Evolutionary conservation across 2,797 vertebrate genomes (phyloP), one percentile per base, ranked within the genome.

Genomic region (Eutrigla gurnardus): DNA sequence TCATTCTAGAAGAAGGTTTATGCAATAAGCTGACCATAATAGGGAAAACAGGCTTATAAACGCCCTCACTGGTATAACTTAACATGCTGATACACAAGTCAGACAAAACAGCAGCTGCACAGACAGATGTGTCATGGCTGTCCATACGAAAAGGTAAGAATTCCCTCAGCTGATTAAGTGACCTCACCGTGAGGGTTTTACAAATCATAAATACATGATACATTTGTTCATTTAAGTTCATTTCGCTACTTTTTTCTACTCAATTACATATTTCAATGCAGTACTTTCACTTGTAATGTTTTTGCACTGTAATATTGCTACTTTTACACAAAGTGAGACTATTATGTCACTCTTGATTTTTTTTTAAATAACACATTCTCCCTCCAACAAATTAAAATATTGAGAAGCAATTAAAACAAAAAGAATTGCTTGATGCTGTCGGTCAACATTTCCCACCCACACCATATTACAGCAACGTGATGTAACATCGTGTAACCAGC

Each of bases 31-130:
- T 54, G 6, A 67, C 36, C 2, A 58, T 42, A 35, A 63, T 33
- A 40, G 61, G 11, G 68, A 40, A 73, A 63, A 40, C 37, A 11
- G 12, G 35, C 46, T 43, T 8, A 43, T 73, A 39, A 68, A 52
- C 65, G 17, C 18, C 25, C 3, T 65, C 2, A 15, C 25, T 53
- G 11, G 10, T 36, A 25, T 49, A 15, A 59, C 14, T 42, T 33
- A 11, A 46, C 12, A 65, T 15, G n/a, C 9, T 42, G n/a, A 61
- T 45, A 64, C 14, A 43, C 14, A 58, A 32, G 33, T 5, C 43
- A 57, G n/a, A 36, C 53, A 35, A 35, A 7, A 12, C 32, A 46
- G 39, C 5, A 61, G 47, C 49, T 11, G 49, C 25, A 25, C 49
- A 5, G 25, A 25, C 25, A 25, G 25, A 25, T 25, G 25, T 25